Evolutionary conservation across 2,797 vertebrate genomes (phyloP), one percentile per base, ranked within the genome.

Genomic region (Sebastes oblongus): DNA sequence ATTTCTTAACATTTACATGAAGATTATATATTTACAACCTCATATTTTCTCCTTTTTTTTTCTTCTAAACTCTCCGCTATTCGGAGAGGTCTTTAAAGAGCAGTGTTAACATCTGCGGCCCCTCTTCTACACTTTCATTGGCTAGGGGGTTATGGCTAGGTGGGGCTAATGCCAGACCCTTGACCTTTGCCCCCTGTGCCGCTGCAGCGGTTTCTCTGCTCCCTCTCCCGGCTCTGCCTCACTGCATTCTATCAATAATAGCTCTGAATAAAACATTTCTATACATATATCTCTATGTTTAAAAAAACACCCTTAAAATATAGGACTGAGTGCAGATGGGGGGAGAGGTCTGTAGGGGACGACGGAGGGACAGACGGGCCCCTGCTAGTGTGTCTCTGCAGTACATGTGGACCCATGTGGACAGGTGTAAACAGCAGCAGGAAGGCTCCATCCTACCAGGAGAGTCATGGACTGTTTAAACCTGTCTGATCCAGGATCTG

Each of bases 241-340:
- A 95, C 94, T 96, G 95, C 95, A 95, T 94, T 94, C 92, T 94
- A 94, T 94, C 93, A 93, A 95, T 96, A 96, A 96, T 96, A 96
- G 94, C 95, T 96, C 95, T 96, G 95, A 95, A 96, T 96, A 96
- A 93, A 96, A 96, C 94, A 95, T 96, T 95, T 96, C 95, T 96
- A 96, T 96, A 96, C 94, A 96, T 96, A 96, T 95, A 96, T 93
- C 90, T 95, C 93, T 95, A 92, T 94, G 85, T 94, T 93, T 87
- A 90, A 94, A 94, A 93, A 95, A 95, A 69, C 92, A 94, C 93
- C 92, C 88, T 94, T 94, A 93, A 94, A 95, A 94, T 94, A 90
- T 88, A 89, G 90, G 93, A 94, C 93, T 95, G 95, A 92, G 84
- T 94, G 93, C 86, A 92, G 94, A 95, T 94, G 92, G 92, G 46